Percentiles rank a stretch among this genome's conserved stretches.
phyloP scores from a whole-genome alignment of 2,888 invertebrate genomes.

The Tromatobia lineatoria region DNA sequence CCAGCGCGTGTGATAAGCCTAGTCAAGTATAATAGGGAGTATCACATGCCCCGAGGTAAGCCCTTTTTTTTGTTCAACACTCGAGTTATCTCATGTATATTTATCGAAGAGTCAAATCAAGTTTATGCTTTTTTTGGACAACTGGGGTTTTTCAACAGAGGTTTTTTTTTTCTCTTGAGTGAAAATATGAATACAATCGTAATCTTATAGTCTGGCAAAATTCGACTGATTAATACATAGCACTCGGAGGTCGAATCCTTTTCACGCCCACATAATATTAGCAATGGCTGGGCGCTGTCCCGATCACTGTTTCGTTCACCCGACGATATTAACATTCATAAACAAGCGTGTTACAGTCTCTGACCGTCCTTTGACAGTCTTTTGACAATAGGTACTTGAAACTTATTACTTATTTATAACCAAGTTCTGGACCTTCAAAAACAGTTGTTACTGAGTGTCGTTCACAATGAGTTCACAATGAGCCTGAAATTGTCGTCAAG shows the following conservation, averaged over 20 bases:
- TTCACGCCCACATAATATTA: not conserved
- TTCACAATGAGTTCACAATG: not conserved
- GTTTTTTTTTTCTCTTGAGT: too few species aligned
- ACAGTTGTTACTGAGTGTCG: not conserved
- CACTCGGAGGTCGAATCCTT: not conserved
- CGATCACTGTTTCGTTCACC: not conserved
- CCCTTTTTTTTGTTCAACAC: too few species aligned
- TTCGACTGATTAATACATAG: not conserved
- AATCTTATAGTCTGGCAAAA: not conserved
- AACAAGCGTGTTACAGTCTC: not conserved
- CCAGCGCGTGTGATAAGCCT: too few species aligned
- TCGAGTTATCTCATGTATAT: too few species aligned
- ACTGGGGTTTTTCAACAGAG: too few species aligned
- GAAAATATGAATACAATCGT: too few species aligned
- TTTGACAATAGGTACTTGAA: not conserved
- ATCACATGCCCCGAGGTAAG: too few species aligned
- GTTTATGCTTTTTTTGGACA: too few species aligned
- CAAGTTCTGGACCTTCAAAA: not conserved
- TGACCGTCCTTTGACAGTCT: too few species aligned
- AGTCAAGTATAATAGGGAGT: too few species aligned
- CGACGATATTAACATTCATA: not conserved
- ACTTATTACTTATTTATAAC: not conserved
- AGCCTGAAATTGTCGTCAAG: slow-evolving; percentile 8
- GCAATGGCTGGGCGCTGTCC: not conserved
- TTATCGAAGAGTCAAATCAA: too few species aligned